These are phyloP conservation scores for Drosophila nikananu DNA, from an alignment of 1,140 invertebrate genomes.

Conservation along the genomic window DNA sequence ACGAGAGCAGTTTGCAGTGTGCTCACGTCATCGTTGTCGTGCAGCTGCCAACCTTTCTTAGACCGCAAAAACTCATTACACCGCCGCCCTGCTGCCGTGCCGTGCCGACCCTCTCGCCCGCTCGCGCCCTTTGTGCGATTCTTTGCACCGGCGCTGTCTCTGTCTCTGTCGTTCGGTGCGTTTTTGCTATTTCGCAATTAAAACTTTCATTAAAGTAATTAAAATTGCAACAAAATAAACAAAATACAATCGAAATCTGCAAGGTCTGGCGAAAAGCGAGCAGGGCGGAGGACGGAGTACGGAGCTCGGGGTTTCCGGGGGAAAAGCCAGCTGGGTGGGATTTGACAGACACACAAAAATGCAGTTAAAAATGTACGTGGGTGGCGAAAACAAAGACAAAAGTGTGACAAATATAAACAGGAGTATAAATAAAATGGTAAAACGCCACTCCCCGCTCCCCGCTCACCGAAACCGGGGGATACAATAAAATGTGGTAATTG, in stretches of 20 bases:
- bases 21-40: conserved; percentile 64
- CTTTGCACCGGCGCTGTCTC: conserved; percentile 21
- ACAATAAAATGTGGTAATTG: conserved; percentile 84
- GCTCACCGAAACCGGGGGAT: conserved; percentile 12
- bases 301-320: not conserved
- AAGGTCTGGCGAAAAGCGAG: conserved; percentile 32
- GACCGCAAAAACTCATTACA: conserved; percentile 81
- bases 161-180: conserved; percentile 51
- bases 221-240: conserved; percentile 84
- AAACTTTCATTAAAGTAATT: conserved; percentile 84
- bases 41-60: conserved; percentile 78
- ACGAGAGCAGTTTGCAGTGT: conserved; percentile 20
- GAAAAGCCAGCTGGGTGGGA: conserved; percentile 35
- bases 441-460: conserved; percentile 42
- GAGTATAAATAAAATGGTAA: conserved; percentile 79
- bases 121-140: conserved; percentile 8
- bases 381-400: conserved; percentile 64
- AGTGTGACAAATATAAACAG: conserved; percentile 83
- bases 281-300: not conserved
- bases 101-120: conserved; percentile 5
- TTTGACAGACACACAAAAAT: conserved; percentile 80
- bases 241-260: conserved; percentile 82
- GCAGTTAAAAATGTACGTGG: conserved; percentile 70
- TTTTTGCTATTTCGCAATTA: conserved; percentile 83
- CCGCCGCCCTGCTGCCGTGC: not conserved